Percentiles rank a stretch among this genome's conserved stretches.
phyloP scores from a whole-genome alignment of 2,888 invertebrate species.

The Pristionchus maxplancki region DNA sequence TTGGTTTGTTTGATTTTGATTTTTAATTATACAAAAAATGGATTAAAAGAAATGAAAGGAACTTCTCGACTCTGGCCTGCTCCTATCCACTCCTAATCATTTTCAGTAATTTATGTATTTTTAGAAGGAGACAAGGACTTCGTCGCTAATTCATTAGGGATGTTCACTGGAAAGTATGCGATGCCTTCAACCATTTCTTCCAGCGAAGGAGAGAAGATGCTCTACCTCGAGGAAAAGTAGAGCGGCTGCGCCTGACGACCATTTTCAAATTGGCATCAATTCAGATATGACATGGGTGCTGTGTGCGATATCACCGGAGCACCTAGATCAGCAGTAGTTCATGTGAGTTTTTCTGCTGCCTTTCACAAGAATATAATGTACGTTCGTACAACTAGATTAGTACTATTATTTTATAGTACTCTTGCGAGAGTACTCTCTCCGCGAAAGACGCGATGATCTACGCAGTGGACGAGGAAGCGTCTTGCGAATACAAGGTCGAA shows the following conservation, averaged over 20 bases:
- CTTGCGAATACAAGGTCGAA: constrained; percentile 56
- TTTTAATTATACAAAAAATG: too few species aligned
- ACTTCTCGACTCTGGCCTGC: too few species aligned
- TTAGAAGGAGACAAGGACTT: constrained; percentile 51
- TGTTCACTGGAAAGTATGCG: constrained; percentile 54
- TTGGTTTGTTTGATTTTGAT: too few species aligned
- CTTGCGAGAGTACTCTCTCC: constrained; percentile 55
- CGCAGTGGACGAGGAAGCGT: constrained; percentile 54
- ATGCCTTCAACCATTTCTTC: constrained; percentile 49
- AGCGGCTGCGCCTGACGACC: too few species aligned
- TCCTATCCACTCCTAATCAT: too few species aligned
- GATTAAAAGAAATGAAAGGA: too few species aligned
- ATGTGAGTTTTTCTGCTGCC: constrained; percentile 36
- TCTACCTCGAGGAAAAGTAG: constrained; percentile 36
- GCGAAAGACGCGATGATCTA: constrained; percentile 56
- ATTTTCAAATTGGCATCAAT: too few species aligned
- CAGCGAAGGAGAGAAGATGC: constrained; percentile 22
- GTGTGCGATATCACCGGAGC: constrained; percentile 47
- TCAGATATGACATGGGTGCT: constrained; percentile 49
- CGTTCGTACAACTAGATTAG: too few species aligned
- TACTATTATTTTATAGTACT: constrained; percentile 55
- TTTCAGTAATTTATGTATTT: too few species aligned
- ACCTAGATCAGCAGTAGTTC: constrained; percentile 31
- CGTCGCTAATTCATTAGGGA: constrained; percentile 56
- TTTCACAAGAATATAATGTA: too few species aligned